These are phyloP conservation scores for Cheirogaleus major DNA, from an alignment of 2,797 vertebrate genomes.

Conservation along the genomic window DNA sequence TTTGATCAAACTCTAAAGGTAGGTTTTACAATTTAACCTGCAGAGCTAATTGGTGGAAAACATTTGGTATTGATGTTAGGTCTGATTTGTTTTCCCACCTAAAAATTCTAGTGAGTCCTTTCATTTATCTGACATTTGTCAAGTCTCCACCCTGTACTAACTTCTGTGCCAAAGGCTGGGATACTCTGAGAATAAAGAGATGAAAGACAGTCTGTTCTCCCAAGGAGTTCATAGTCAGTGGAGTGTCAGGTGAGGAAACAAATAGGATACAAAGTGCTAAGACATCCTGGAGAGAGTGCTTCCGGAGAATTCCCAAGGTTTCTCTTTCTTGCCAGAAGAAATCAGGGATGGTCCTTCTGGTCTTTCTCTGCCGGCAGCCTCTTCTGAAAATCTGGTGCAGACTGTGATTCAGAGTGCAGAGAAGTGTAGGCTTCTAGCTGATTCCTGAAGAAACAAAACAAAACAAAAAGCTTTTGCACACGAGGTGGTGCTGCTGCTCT, in stretches of 20 bases:
- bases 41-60: not conserved
- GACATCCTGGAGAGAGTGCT: not conserved
- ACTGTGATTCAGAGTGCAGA: not conserved
- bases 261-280: fast-evolving
- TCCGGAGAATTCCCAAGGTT: not conserved
- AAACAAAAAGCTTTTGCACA: conserved; percentile 46
- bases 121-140: not conserved
- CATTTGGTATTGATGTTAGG: not conserved
- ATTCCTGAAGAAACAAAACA: not conserved
- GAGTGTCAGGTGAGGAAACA: not conserved
- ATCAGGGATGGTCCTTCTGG: not conserved
- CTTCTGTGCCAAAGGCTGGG: not conserved
- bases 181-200: not conserved
- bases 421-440: not conserved
- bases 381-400: not conserved
- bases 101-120: not conserved
- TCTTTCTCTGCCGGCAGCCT: not conserved
- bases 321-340: not conserved
- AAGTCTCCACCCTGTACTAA: not conserved
- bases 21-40: conserved; percentile 41
- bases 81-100: not conserved
- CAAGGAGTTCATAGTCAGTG: not conserved
- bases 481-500: conserved; percentile 75
- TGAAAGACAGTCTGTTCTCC: not conserved
- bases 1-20: not conserved